Conservation (phyloP, 2,888 invertebrate genomes). For the Trichacis sp. region DNA sequence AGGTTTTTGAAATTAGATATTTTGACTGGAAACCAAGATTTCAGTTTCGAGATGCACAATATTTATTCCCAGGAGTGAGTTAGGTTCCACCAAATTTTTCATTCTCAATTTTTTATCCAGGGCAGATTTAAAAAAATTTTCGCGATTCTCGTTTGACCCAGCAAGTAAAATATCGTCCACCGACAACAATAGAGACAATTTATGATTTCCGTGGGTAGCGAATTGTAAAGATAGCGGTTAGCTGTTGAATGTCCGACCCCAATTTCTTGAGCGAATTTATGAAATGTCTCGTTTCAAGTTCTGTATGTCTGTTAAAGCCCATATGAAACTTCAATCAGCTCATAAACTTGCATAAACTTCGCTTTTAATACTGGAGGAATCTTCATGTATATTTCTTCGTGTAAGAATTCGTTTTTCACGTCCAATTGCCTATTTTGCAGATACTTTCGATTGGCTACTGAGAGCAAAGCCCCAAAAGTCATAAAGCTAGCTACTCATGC, state of each 20-base stretch:
- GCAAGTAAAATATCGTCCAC: conserved; percentile 3
- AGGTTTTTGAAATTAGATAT: not conserved
- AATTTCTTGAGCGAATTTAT: conserved; percentile 31
- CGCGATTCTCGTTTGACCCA: not conserved
- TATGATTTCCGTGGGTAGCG: too few species aligned
- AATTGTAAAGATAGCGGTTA: not conserved
- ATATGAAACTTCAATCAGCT: conserved; percentile 50
- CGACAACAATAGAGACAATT: not conserved
- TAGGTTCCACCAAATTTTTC: conserved; percentile 46
- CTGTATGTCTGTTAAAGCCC: conserved; percentile 54
- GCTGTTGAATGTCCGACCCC: not conserved
- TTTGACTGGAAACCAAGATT: not conserved
- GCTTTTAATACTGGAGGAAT: conserved; percentile 15
- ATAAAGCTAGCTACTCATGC: conserved; percentile 48
- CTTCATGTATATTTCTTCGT: conserved; percentile 50
- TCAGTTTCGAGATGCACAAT: not conserved
- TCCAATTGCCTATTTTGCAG: conserved; percentile 45
- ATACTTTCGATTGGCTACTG: conserved; percentile 28
- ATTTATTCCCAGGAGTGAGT: conserved; percentile 1
- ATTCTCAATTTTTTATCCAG: conserved; percentile 46
- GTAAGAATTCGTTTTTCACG: conserved; percentile 52
- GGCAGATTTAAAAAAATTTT: not conserved
- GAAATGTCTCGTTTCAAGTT: conserved; percentile 49
- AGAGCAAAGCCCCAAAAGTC: conserved; percentile 23
- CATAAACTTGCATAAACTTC: conserved; percentile 32